Base-by-base conservation (phyloP, 2,113 vertebrate species). In the Chaenocephalus aceratus region DNA sequence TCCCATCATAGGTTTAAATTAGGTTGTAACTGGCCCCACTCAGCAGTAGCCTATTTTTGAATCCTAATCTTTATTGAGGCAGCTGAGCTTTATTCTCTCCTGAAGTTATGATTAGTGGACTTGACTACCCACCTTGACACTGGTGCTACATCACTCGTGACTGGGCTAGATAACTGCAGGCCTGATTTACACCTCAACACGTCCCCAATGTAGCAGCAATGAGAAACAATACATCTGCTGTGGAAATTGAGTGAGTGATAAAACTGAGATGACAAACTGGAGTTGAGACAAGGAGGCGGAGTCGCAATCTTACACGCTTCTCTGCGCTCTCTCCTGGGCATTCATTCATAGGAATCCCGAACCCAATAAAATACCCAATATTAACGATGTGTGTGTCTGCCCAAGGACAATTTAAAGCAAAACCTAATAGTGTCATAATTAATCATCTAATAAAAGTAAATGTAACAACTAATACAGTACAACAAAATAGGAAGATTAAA, bases 71-170 rank as follows among this genome's bases (percentile, higher is more conserved):
- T 64, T 8, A n/a, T 36, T 0, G 6, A 61, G 26, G 34, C 4
- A 0, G 45, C 60, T 16, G 71, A 66, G 73, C 36, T 60, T 34
- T 44, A 46, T 77, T 82, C 0, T 34, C 71, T 62, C 66, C 30
- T 13, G 5, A 57, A 75, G 2, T 49, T 62, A 48, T 78, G 80
- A 93, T 76, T 66, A 76, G 83, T 79, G 53, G 56, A 82, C 54
- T 68, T 79, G 44, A 79, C 70, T 8, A 6, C 67, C 70, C 75
- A 63, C 21, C 70, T 4, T 83, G 82, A 79, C 77, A 68, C 1
- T 0, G 15, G 75, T 23, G 59, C 41, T 86, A 41, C 65, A 90
- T 89, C 73, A 83, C 58, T 54, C 12, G 7, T 34, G 52, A 60
- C 46, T 1, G n/a, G 8, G 34, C 21, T 30, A 49, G 81, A 87